Conservation (phyloP, 2,113 vertebrate species). For the Phylloscopus trochilus region DNA sequence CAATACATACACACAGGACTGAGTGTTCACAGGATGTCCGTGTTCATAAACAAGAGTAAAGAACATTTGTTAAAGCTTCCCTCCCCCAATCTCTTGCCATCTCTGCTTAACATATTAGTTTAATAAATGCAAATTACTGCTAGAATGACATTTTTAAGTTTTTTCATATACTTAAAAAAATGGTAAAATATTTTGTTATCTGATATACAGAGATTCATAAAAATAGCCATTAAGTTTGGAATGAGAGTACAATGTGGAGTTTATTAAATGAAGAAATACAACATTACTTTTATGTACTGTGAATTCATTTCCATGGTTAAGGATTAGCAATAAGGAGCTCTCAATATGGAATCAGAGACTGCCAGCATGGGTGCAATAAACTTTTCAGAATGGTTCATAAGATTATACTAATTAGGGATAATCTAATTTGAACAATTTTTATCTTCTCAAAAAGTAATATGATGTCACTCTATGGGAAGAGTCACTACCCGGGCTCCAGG, state of each 20-base stretch:
- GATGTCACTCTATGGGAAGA: conserved; percentile 76
- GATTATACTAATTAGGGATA: conserved; percentile 82
- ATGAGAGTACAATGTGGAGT: background rate
- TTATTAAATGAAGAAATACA: conserved; percentile 67
- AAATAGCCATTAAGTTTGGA: conserved; percentile 4
- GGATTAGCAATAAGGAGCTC: conserved; percentile 73
- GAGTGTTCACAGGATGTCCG: background rate
- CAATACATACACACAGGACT: background rate
- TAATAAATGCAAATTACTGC: conserved; percentile 24
- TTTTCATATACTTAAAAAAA: background rate
- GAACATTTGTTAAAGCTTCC: background rate
- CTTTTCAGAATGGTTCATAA: conserved; percentile 76
- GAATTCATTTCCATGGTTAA: conserved; percentile 64
- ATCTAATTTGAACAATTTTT: conserved; percentile 82
- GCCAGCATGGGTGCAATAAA: conserved; percentile 73
- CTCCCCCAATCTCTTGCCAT: background rate
- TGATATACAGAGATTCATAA: conserved; percentile 21
- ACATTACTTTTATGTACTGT: conserved; percentile 50
- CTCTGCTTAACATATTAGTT: background rate
- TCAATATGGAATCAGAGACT: conserved; percentile 68
- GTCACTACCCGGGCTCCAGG: conserved; percentile 69
- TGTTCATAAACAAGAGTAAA: background rate
- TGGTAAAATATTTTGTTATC: background rate
- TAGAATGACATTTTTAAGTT: background rate
- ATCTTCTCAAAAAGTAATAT: conserved; percentile 76